Percentiles rank a stretch among this genome's conserved stretches.
These are phyloP conservation scores for Chromoteleia sp. DNA, from an alignment of 2,888 invertebrate genomes.

Conservation along the genomic window DNA sequence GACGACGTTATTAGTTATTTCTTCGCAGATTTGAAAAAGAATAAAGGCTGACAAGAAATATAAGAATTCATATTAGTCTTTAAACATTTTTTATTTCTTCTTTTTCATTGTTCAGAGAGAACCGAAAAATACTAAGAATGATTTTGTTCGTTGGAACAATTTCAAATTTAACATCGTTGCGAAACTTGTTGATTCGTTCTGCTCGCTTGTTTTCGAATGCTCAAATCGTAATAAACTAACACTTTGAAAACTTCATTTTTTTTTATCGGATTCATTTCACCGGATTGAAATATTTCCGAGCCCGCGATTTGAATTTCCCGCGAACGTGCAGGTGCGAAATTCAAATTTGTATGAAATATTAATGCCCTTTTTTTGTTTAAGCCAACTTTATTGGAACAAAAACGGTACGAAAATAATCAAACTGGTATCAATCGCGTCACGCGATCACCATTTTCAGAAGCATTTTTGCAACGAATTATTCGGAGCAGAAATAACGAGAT, in stretches of 20 bases:
- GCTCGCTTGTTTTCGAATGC: neutral
- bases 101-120: no score
- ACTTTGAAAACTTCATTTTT: neutral
- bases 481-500: conserved; percentile 38
- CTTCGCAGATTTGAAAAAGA: conserved; percentile 35
- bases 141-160: no score
- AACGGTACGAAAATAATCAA: conserved; percentile 15
- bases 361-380: neutral
- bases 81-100: conserved; percentile 15
- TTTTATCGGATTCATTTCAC: neutral
- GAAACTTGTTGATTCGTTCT: conserved; percentile 24
- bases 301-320: neutral
- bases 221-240: neutral
- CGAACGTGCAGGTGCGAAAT: conserved; percentile 5
- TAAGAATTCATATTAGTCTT: conserved; percentile 31
- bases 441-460: conserved; percentile 5
- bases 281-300: neutral
- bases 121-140: no score
- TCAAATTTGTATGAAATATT: conserved; percentile 8
- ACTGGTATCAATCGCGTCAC: conserved; percentile 16
- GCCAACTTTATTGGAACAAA: neutral
- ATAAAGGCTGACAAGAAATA: conserved; percentile 19
- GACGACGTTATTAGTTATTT: conserved; percentile 59
- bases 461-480: conserved; percentile 38
- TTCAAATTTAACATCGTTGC: no score